phyloP scores from a whole-genome alignment of 2,797 vertebrate genomes.

The Cirrhinus mrigala region DNA sequence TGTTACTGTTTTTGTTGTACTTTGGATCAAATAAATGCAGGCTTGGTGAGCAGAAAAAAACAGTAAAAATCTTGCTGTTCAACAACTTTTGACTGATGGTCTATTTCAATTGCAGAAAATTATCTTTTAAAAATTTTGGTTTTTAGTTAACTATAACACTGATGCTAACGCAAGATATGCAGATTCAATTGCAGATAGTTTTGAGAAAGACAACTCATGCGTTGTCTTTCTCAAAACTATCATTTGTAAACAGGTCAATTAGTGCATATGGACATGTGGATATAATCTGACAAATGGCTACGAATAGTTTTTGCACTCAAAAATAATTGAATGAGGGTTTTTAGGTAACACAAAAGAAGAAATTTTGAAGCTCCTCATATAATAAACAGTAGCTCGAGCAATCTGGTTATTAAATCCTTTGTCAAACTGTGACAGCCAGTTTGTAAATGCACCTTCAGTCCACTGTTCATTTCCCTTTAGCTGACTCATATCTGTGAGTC shows the following conservation, averaged over 20 bases:
- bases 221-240: not conserved
- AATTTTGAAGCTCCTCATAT: not conserved
- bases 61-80: too few species aligned
- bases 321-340: not conserved
- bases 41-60: too few species aligned
- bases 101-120: not conserved
- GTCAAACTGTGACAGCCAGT: slow-evolving; percentile 10
- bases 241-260: not conserved
- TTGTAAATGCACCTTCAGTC: not conserved
- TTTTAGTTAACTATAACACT: not conserved
- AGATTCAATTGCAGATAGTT: not conserved
- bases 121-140: not conserved
- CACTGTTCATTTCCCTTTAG: slow-evolving; percentile 15
- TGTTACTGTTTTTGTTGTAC: too few species aligned
- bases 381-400: slow-evolving; percentile 8
- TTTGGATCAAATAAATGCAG: too few species aligned
- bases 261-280: not conserved
- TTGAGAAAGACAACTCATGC: too few species aligned
- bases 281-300: too few species aligned
- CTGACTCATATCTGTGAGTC: slow-evolving; percentile 19
- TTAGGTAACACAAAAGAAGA: not conserved
- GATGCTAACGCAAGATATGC: not conserved
- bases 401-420: slow-evolving; percentile 29
- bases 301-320: too few species aligned
- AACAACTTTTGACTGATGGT: not conserved